Evolutionary conservation across 2,797 vertebrate species (phyloP).

Genomic region (Hephaestus fuliginosus): DNA sequence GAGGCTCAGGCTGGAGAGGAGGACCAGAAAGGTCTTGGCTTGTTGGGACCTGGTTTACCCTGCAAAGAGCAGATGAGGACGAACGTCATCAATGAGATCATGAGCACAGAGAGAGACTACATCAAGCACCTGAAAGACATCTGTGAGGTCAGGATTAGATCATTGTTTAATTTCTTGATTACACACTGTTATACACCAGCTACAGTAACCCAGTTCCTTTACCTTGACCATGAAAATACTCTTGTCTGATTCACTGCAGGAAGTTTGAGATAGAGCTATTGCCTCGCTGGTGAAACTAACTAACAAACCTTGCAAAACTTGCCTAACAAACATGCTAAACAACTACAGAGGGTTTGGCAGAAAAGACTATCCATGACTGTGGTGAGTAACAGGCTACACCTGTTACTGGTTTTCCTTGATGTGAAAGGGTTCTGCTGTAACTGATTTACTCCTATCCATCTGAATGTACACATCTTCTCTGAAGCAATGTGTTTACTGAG

Average conservation of each 20-base stretch:
- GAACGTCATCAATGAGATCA: conserved; percentile 97
- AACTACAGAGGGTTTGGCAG: too few species aligned
- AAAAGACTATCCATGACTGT: too few species aligned
- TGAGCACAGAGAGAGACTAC: conserved; percentile 97
- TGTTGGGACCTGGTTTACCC: conserved; percentile 88
- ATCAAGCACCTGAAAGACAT: conserved; percentile 98
- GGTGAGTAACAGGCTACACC: too few species aligned
- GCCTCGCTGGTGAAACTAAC: too few species aligned
- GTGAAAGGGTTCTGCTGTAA: too few species aligned
- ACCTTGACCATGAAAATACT: background rate
- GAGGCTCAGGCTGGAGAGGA: conserved; percentile 79
- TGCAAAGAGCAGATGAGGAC: conserved; percentile 97
- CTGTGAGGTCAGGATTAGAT: conserved; percentile 90
- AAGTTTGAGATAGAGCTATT: too few species aligned
- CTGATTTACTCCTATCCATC: too few species aligned
- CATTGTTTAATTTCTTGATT: background rate
- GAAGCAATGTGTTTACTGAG: too few species aligned
- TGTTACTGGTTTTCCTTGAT: too few species aligned
- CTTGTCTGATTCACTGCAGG: background rate
- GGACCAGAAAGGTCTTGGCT: conserved; percentile 71
- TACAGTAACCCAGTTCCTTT: background rate
- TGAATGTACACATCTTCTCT: too few species aligned
- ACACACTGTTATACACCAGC: background rate
- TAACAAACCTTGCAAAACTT: too few species aligned
- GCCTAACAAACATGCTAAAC: too few species aligned